Evolutionary conservation across 2,888 invertebrate species (phyloP).

Genomic region (Synergus umbraculus): DNA sequence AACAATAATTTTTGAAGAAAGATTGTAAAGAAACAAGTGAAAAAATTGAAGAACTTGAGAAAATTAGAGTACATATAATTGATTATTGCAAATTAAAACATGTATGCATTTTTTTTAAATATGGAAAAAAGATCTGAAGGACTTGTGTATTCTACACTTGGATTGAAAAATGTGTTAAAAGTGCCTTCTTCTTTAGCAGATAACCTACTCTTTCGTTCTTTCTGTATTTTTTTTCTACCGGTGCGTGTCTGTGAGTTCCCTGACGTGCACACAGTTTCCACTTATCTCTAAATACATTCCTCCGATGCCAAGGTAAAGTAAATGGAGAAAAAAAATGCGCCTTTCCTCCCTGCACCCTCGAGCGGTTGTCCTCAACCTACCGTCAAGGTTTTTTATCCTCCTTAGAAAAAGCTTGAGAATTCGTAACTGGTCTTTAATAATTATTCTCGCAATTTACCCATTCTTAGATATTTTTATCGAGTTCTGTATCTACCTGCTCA

Average conservation of each 20-base stretch:
- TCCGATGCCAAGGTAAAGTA: slow-evolving; percentile 29
- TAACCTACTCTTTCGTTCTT: not conserved
- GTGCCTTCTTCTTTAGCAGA: not conserved
- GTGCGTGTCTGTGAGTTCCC: not conserved
- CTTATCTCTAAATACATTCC: slow-evolving; percentile 35
- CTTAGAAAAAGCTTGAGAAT: slow-evolving; percentile 25
- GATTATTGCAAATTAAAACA: too few species aligned
- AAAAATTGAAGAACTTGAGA: too few species aligned
- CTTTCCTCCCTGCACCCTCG: slow-evolving; percentile 28
- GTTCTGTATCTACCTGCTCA: not conserved
- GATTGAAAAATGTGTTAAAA: not conserved
- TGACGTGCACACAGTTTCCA: not conserved
- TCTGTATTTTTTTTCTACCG: not conserved
- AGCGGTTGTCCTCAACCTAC: slow-evolving; percentile 28
- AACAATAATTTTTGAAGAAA: not conserved
- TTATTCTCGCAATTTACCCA: not conserved
- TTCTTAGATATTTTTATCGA: slow-evolving; percentile 1
- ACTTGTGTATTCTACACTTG: not conserved
- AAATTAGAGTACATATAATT: too few species aligned
- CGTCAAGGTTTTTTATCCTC: slow-evolving; percentile 29
- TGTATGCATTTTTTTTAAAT: not conserved
- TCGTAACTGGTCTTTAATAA: slow-evolving; percentile 9
- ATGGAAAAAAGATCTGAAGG: not conserved
- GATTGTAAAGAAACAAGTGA: not conserved
- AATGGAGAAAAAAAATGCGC: slow-evolving; percentile 34